A percentile compares a stretch with the other conserved stretches of the same genome.
Conservation (phyloP, 2,797 vertebrate species). For the Myoxocephalus aenaeus region DNA sequence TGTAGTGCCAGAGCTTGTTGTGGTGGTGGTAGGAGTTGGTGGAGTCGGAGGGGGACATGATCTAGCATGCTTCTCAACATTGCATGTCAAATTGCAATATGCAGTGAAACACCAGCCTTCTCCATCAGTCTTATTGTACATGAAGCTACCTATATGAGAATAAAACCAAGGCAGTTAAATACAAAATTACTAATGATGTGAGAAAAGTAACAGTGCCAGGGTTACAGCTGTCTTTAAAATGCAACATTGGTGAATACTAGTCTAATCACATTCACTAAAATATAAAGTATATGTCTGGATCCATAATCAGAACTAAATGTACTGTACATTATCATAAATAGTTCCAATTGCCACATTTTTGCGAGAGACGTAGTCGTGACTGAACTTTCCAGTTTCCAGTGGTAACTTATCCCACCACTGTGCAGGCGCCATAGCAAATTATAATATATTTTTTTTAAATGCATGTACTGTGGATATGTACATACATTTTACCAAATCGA, state of each 20-base stretch:
- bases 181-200: neutral
- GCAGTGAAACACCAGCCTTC: conserved; percentile 80
- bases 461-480: neutral
- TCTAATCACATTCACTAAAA: neutral
- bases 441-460: too few relatives aligned
- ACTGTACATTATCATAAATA: neutral
- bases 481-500: neutral
- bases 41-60: conserved; percentile 56
- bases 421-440: neutral
- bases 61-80: conserved; percentile 54
- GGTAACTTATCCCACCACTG: neutral
- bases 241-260: neutral
- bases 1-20: neutral
- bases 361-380: neutral
- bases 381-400: neutral
- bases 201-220: neutral
- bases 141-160: conserved; percentile 66
- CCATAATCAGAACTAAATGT: neutral
- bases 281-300: neutral
- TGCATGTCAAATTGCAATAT: conserved; percentile 77
- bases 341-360: neutral
- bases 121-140: conserved; percentile 81
- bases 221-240: neutral
- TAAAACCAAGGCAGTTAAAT: neutral
- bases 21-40: conserved; percentile 12